Evolutionary conservation across 2,113 vertebrate genomes (phyloP).

Genomic region (Acrocephalus kingi): DNA sequence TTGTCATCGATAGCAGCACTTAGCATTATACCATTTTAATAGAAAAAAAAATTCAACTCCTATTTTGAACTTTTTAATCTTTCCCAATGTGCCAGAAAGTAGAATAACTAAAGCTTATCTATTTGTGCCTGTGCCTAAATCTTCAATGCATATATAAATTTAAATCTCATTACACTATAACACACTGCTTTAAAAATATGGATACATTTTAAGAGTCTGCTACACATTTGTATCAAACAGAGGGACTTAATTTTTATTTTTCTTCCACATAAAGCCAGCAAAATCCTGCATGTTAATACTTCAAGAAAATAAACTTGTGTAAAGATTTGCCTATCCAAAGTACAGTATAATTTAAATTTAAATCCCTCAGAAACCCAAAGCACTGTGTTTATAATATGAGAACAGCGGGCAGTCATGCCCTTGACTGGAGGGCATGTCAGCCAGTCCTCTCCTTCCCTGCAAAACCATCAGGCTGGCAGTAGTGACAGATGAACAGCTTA

Average conservation of each 20-base stretch:
- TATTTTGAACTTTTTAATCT: slow-evolving; percentile 51
- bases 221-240: slow-evolving; percentile 63
- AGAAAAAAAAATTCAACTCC: not conserved
- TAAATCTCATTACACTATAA: slow-evolving; percentile 70
- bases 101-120: slow-evolving; percentile 52
- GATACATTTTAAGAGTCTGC: slow-evolving; percentile 58
- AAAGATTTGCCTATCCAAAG: slow-evolving; percentile 72
- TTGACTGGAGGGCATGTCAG: slow-evolving; percentile 85
- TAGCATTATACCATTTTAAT: not conserved
- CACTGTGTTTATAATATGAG: slow-evolving; percentile 75
- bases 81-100: slow-evolving; percentile 22
- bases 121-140: slow-evolving; percentile 56
- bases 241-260: slow-evolving; percentile 58
- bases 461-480: slow-evolving; percentile 81
- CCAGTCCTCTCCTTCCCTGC: slow-evolving; percentile 72
- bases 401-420: slow-evolving; percentile 80
- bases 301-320: slow-evolving; percentile 70
- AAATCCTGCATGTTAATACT: slow-evolving; percentile 68
- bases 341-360: slow-evolving; percentile 77
- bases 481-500: slow-evolving; percentile 88
- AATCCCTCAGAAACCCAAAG: slow-evolving; percentile 70
- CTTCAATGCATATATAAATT: slow-evolving; percentile 56
- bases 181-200: slow-evolving; percentile 52
- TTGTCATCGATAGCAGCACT: not conserved
- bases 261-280: slow-evolving; percentile 51